phyloP scores from a whole-genome alignment of 1,140 invertebrate genomes.

The Macrotrachela quadricornifera region DNA sequence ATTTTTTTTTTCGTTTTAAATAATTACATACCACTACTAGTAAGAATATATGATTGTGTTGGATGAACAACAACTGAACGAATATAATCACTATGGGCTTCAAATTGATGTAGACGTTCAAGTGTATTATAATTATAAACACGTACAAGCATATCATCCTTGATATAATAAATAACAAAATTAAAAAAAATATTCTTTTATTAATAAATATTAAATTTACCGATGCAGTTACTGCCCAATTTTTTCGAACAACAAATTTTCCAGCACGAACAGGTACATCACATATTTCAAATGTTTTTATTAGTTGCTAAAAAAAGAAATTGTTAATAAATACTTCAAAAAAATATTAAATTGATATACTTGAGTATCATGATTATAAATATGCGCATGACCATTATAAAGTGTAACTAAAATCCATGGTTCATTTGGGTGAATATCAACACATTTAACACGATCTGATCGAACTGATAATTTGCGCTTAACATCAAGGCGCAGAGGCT shows the following conservation, averaged over 20 bases:
- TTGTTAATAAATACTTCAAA: background rate
- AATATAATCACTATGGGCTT: conserved; percentile 95
- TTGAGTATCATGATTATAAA: conserved; percentile 94
- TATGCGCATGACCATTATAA: conserved; percentile 95
- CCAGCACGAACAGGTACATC: conserved; percentile 81
- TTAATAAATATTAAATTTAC: conserved; percentile 42
- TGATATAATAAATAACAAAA: conserved; percentile 2
- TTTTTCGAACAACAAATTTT: conserved; percentile 86
- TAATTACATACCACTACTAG: conserved; percentile 43
- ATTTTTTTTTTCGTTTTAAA: background rate
- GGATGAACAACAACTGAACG: conserved; percentile 88
- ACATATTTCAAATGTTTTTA: conserved; percentile 85
- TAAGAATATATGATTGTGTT: conserved; percentile 82
- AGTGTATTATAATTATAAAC: conserved; percentile 97
- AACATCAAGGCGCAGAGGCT: conserved; percentile 82
- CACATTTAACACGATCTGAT: conserved; percentile 89
- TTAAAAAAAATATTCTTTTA: too few relatives aligned
- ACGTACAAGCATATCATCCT: conserved; percentile 49
- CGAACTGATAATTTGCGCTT: conserved; percentile 86
- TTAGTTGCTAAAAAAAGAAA: conserved; percentile 38
- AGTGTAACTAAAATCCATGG: conserved; percentile 93
- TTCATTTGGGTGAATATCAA: conserved; percentile 85
- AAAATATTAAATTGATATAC: conserved; percentile 11
- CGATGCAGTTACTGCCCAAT: conserved; percentile 93
- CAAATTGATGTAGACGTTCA: conserved; percentile 78